Conservation (phyloP, 1,140 invertebrate species). For the Calliopsis andreniformis region DNA sequence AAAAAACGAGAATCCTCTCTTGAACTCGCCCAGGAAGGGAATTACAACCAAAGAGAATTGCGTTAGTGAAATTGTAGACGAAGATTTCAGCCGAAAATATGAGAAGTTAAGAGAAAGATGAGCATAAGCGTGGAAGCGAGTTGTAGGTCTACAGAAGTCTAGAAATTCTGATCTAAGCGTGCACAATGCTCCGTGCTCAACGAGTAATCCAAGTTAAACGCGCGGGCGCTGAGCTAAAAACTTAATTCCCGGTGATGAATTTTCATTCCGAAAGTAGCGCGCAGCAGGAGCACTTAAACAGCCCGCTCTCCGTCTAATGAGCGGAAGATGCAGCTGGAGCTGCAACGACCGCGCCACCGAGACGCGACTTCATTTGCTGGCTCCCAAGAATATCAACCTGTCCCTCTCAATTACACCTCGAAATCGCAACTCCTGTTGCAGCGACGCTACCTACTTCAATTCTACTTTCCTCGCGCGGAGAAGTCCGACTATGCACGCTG, state of each 20-base stretch:
- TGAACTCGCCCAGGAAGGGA: background rate
- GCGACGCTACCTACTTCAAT: too few species aligned
- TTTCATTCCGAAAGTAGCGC: slow-evolving; percentile 22
- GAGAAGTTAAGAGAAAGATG: background rate
- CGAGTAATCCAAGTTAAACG: slow-evolving; percentile 22
- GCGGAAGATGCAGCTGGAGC: background rate
- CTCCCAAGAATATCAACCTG: slow-evolving; percentile 18
- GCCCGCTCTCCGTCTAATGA: slow-evolving; percentile 4
- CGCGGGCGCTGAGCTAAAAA: slow-evolving; percentile 12
- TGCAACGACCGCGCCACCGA: background rate
- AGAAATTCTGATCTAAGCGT: background rate
- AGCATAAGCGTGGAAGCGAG: background rate
- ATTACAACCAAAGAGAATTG: too few species aligned
- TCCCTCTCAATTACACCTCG: background rate
- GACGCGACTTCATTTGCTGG: slow-evolving; percentile 21
- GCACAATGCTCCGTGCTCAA: background rate
- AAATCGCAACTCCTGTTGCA: background rate
- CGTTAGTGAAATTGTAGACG: too few species aligned
- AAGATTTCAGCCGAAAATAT: background rate
- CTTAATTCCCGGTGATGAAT: slow-evolving; percentile 46
- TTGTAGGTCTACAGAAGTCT: background rate
- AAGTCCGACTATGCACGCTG: too few species aligned
- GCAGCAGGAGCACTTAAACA: slow-evolving; percentile 19
- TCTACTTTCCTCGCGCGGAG: too few species aligned
- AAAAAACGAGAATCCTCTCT: background rate